These are phyloP conservation scores for Danio tinwini DNA, from an alignment of 2,797 vertebrate species.

Conservation along the genomic window DNA sequence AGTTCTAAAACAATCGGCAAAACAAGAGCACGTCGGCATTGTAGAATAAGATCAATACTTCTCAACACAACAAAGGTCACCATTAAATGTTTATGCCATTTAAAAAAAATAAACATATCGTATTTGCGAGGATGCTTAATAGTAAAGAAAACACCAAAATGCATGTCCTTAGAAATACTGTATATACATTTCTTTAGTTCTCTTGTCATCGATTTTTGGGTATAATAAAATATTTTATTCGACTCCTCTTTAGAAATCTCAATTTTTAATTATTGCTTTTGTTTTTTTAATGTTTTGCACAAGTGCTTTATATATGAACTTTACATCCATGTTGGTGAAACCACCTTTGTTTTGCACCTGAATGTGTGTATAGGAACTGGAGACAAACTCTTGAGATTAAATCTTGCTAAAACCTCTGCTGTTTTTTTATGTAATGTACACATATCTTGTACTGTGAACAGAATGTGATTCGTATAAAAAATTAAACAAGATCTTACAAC, in stretches of 20 bases:
- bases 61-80: no score
- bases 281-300: slow-evolving; percentile 12
- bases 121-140: neutral
- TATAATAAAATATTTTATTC: no score
- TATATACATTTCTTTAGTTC: neutral
- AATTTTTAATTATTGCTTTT: neutral
- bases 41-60: no score
- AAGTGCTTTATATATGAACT: slow-evolving; percentile 21
- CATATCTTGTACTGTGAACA: slow-evolving; percentile 7
- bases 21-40: no score
- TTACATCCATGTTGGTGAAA: neutral
- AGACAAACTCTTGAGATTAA: slow-evolving; percentile 5
- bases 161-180: neutral
- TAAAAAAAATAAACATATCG: neutral
- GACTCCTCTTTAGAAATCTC: neutral
- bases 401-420: slow-evolving; percentile 12
- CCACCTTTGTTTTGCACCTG: neutral
- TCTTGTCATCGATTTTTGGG: no score
- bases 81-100: no score
- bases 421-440: slow-evolving; percentile 22
- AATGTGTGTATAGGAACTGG: slow-evolving; percentile 25
- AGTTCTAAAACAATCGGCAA: no score
- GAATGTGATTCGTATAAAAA: slow-evolving; percentile 19
- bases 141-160: neutral
- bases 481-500: neutral